Conservation (phyloP, 2,113 vertebrate species). For the Otocyon megalotis region DNA sequence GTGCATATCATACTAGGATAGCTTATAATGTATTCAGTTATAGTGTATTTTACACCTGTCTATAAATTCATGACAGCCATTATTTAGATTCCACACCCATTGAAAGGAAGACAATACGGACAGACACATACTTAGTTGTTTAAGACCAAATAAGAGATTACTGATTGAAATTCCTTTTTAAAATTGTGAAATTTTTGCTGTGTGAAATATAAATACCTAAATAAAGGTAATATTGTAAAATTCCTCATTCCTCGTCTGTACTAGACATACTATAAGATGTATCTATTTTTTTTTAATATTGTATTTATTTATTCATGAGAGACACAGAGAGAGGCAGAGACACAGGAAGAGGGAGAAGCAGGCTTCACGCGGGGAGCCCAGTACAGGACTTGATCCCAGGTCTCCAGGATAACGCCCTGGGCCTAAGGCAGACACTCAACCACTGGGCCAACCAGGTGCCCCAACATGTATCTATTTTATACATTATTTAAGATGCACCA, state of each 20-base stretch:
- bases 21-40: not conserved
- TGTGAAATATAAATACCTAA: not conserved
- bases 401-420: no score
- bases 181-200: not conserved
- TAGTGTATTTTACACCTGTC: not conserved
- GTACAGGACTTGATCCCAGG: no score
- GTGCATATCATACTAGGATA: not conserved
- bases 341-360: no score
- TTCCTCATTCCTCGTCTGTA: not conserved
- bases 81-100: not conserved
- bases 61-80: not conserved
- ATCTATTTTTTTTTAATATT: not conserved
- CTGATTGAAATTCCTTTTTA: not conserved
- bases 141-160: not conserved
- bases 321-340: no score
- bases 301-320: no score
- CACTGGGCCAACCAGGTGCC: no score
- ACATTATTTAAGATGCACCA: not conserved
- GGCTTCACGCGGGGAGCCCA: no score
- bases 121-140: not conserved
- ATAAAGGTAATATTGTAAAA: not conserved
- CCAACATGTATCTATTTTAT: not conserved
- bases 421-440: no score
- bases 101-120: not conserved
- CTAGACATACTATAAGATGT: not conserved